These are phyloP conservation scores for Octomys mimax DNA, from an alignment of 2,797 vertebrate genomes.

Conservation along the genomic window DNA sequence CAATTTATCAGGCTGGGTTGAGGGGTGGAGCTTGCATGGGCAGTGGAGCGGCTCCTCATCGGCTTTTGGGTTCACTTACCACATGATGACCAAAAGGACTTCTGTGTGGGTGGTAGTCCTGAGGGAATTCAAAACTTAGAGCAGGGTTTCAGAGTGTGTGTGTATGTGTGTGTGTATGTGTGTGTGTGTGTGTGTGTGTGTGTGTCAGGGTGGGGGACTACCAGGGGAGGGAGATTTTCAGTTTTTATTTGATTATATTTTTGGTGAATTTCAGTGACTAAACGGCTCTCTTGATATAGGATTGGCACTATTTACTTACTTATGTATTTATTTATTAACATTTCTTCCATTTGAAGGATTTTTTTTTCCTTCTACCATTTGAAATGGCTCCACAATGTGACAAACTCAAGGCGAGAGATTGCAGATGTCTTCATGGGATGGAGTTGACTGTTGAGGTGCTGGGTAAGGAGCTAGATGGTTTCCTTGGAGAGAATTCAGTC, in stretches of 20 bases:
- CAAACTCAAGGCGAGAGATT: neutral
- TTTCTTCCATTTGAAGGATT: neutral
- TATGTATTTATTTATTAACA: neutral
- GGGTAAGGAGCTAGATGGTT: too few species aligned
- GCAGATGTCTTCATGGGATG: neutral
- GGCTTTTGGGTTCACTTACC: too few species aligned
- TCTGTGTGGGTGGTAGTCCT: neutral
- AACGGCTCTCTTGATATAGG: neutral
- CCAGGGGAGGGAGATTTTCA: neutral
- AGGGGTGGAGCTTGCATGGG: too few species aligned
- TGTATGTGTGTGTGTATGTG: too few species aligned
- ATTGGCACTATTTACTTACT: neutral
- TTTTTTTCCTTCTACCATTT: neutral
- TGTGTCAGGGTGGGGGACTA: too few species aligned
- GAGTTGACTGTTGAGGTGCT: neutral
- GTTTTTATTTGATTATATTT: constrained; percentile 5
- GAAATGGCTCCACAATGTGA: constrained; percentile 25
- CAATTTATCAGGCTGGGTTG: too few species aligned
- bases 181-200: too few species aligned
- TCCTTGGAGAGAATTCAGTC: neutral
- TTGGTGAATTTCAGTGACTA: neutral
- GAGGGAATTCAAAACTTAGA: neutral
- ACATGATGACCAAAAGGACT: too few species aligned
- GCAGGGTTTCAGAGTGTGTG: neutral
- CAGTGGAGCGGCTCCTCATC: too few species aligned